Evolutionary conservation across 2,113 vertebrate genomes (phyloP).

Genomic region (Sinocyclocheilus maitianheensis): DNA sequence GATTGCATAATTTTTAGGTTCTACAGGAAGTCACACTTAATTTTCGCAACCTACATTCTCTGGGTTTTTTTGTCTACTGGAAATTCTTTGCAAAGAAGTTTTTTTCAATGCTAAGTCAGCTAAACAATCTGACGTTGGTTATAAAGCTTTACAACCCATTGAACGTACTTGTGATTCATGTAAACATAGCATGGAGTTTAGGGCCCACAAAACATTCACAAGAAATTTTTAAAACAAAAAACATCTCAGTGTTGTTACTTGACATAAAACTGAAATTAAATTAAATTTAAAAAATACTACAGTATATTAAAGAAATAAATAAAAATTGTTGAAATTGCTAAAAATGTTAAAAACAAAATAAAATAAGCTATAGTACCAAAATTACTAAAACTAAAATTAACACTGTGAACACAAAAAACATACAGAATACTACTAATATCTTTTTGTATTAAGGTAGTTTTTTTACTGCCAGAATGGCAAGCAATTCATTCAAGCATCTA

Average conservation of each 20-base stretch:
- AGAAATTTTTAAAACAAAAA: neutral
- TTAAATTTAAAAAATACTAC: too few relatives aligned
- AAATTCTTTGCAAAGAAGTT: neutral
- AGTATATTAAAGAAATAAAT: too few relatives aligned
- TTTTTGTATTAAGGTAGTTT: too few relatives aligned
- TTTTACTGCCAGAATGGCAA: too few relatives aligned
- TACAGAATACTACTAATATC: too few relatives aligned
- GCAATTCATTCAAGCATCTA: neutral
- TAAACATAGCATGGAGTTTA: neutral
- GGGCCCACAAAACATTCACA: neutral
- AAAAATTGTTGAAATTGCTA: too few relatives aligned
- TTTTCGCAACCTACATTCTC: neutral
- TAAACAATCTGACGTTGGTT: neutral
- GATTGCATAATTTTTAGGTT: neutral
- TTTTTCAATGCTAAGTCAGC: neutral
- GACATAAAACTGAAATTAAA: too few relatives aligned
- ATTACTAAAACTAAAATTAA: too few relatives aligned
- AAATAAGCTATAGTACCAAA: too few relatives aligned
- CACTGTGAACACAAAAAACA: too few relatives aligned
- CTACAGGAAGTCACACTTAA: neutral
- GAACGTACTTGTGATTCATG: neutral
- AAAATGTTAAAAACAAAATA: too few relatives aligned
- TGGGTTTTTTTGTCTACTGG: neutral
- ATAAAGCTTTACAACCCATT: neutral
- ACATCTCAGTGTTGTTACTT: neutral